Conservation (phyloP, 2,113 vertebrate genomes). For the Archilochus colubris region DNA sequence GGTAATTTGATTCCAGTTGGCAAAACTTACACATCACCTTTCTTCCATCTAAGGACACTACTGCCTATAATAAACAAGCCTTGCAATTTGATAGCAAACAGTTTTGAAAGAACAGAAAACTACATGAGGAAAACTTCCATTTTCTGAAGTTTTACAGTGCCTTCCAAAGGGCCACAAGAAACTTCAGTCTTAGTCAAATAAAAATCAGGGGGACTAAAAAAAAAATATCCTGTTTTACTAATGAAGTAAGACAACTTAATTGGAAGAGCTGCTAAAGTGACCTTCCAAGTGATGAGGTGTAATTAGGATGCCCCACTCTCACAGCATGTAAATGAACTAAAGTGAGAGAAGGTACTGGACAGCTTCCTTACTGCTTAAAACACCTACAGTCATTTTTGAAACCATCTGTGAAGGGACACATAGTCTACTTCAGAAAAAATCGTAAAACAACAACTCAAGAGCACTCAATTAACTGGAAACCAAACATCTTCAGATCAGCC, state of each 20-base stretch:
- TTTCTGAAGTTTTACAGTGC: background rate
- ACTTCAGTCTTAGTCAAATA: background rate
- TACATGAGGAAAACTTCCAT: background rate
- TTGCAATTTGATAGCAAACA: background rate
- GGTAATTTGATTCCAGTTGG: background rate
- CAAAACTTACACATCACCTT: background rate
- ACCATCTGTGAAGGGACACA: background rate
- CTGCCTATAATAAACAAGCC: background rate
- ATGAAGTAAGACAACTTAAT: background rate
- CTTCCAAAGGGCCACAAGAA: background rate
- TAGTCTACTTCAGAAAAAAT: background rate
- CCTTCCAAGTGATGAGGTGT: background rate
- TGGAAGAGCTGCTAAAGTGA: background rate
- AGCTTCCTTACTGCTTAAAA: background rate
- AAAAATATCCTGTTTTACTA: background rate
- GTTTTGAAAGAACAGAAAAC: background rate
- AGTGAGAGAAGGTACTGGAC: background rate
- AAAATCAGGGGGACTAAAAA: background rate
- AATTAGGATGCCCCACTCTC: slow-evolving; percentile 12
- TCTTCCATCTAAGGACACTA: background rate
- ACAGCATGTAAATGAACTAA: slow-evolving; percentile 25
- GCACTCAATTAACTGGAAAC: slow-evolving; percentile 5
- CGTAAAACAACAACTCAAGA: slow-evolving; percentile 14
- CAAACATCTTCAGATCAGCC: background rate
- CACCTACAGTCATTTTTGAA: slow-evolving; percentile 32